phyloP scores from a whole-genome alignment of 2,113 vertebrate species.

The Hippocampus guttulatus region DNA sequence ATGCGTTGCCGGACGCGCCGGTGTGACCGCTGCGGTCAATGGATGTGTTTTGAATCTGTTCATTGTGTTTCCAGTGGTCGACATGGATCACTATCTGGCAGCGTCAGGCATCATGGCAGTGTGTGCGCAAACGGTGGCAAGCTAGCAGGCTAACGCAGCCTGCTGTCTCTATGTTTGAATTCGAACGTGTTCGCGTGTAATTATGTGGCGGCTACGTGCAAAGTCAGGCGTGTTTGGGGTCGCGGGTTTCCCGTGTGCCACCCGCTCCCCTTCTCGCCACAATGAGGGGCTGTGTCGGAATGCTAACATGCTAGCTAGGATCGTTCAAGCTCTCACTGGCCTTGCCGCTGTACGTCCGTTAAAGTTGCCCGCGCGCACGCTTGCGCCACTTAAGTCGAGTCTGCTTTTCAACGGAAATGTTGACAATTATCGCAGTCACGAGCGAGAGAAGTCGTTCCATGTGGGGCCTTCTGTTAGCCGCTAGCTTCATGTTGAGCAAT shows the following conservation, averaged over 20 bases:
- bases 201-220: too few species aligned
- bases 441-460: background rate
- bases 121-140: conserved; percentile 49
- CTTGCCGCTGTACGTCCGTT: background rate
- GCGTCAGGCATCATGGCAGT: conserved; percentile 71
- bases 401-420: background rate
- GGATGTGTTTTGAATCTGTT: conserved; percentile 62
- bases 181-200: too few species aligned
- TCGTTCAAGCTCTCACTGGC: background rate
- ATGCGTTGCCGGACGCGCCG: background rate
- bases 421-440: background rate
- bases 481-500: conserved; percentile 1
- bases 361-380: conserved; percentile 2
- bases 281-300: conserved; percentile 17
- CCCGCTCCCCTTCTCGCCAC: conserved; percentile 15
- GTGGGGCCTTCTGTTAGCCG: background rate
- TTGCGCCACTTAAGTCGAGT: background rate
- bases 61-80: conserved; percentile 59
- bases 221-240: background rate
- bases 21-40: background rate
- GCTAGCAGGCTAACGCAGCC: conserved; percentile 45
- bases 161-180: background rate
- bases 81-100: conserved; percentile 73
- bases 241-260: background rate
- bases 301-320: conserved; percentile 57